Evolutionary conservation across 2,797 vertebrate species (phyloP).

Genomic region (Gymnopithys bicolor): DNA sequence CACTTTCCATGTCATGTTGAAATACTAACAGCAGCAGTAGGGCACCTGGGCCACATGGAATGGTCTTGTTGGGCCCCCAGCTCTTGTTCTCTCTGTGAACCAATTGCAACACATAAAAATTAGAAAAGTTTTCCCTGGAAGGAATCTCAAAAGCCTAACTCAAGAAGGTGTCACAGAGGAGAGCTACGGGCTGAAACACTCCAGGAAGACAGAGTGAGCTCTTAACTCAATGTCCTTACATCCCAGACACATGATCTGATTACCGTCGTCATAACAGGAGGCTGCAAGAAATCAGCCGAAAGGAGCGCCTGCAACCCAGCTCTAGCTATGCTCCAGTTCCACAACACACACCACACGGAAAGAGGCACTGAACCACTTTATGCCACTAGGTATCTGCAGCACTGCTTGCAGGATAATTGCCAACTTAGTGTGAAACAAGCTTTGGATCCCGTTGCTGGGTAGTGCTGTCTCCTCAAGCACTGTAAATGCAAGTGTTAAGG

Average conservation of each 20-base stretch:
- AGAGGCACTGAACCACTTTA: rapidly evolving
- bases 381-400: background rate
- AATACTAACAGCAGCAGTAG: background rate
- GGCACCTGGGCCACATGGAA: background rate
- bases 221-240: background rate
- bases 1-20: background rate
- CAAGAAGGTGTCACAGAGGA: background rate
- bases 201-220: background rate
- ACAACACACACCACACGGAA: rapidly evolving
- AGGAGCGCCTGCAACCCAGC: background rate
- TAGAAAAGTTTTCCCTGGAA: background rate
- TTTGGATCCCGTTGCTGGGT: background rate
- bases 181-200: background rate
- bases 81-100: background rate
- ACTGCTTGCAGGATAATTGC: background rate
- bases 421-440: background rate
- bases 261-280: rapidly evolving
- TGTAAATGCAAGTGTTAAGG: background rate
- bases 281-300: background rate
- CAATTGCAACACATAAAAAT: background rate
- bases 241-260: background rate
- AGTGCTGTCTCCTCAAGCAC: background rate
- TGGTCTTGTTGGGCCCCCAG: background rate
- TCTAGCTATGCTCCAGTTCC: background rate
- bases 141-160: background rate